Base-by-base conservation (phyloP, 2,797 vertebrate genomes). In the Crenichthys baileyi region DNA sequence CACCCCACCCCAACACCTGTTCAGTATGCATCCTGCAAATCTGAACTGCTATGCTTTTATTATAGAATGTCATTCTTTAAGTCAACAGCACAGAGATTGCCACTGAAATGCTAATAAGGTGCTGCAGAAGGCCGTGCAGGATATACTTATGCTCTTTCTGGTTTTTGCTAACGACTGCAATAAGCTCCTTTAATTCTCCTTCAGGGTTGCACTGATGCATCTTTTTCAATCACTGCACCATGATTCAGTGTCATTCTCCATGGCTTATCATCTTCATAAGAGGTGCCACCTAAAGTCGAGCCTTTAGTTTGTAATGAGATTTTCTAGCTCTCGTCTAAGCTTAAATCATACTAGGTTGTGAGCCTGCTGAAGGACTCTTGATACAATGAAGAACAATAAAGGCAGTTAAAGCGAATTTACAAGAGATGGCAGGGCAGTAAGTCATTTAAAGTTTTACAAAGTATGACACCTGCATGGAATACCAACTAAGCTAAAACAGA, bases 361-460 rank as follows among this genome's bases (percentile, higher is more conserved):
- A 92, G 90, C 83, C 89, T 79, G 83, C 87, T 89, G 87, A 93
- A 94, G 91, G 86, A 93, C 91, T 89, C 89, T 89, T 87, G 79
- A 91, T 91, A 87, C 90, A 87, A 88, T 77, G 73, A 89, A 92
- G 92, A 94, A 94, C 93, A 95, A 94, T 92, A 88, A 87, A 93
- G 85, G 83, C 74, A 89, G 89, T 89, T 93, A 91, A 91, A 89
- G 89, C 81, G 88, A 92, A 92, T 93, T 90, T 92, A 90, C 88
- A 89, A 90, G 87, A 83, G 91, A 92, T 86, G 88, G 87, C 84
- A 78, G 86, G 85, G 86, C 82, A 90, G 90, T 85, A 90, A 93
- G 93, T 94, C 89, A 93, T 94, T 94, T 95, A 88, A 94, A 94
- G 93, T 94, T 94, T 93, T 87, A 92, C 82, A 90, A 92, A 94